A percentile compares a stretch with the other conserved stretches of the same genome.
phyloP scores from a whole-genome alignment of 1,140 invertebrate species.

The Temnothorax longispinosus region DNA sequence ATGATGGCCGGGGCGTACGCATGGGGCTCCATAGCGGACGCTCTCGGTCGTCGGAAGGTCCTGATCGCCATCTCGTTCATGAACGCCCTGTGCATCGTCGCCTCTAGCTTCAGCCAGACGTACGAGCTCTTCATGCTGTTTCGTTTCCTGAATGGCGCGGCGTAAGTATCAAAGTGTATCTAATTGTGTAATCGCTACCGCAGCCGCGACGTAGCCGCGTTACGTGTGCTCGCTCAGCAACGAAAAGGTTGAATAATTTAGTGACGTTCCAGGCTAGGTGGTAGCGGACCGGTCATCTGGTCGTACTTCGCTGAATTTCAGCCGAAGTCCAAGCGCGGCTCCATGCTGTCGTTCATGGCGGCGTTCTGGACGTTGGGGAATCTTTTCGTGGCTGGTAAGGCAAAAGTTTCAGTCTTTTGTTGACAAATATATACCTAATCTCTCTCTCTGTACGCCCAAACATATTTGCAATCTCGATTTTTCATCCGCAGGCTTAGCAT shows the following conservation, averaged over 20 bases:
- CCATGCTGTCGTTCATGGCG: constrained; percentile 96
- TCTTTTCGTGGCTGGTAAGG: constrained; percentile 91
- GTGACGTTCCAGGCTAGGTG: constrained; percentile 91
- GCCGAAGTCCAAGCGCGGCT: constrained; percentile 94
- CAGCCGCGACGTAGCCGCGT: not conserved
- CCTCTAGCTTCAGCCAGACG: constrained; percentile 94
- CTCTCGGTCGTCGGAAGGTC: constrained; percentile 93
- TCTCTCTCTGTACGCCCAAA: not conserved
- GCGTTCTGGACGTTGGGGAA: constrained; percentile 97
- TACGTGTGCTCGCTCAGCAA: constrained; percentile 21
- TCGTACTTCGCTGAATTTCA: constrained; percentile 98
- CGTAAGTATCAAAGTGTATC: constrained; percentile 88
- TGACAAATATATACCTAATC: not conserved
- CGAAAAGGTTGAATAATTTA: constrained; percentile 46
- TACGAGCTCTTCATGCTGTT: constrained; percentile 96
- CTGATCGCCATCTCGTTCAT: constrained; percentile 95
- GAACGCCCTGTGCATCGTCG: constrained; percentile 95
- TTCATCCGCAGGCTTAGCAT: constrained; percentile 89
- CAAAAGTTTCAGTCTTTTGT: constrained; percentile 31
- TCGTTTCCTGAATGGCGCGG: constrained; percentile 95
- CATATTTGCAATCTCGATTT: too few species aligned
- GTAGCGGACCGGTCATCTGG: constrained; percentile 97
- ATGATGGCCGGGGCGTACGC: constrained; percentile 97
- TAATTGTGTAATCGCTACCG: not conserved
- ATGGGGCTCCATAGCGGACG: constrained; percentile 96